Conservation (phyloP, 2,888 invertebrate genomes). For the Drosophila sordidula region DNA sequence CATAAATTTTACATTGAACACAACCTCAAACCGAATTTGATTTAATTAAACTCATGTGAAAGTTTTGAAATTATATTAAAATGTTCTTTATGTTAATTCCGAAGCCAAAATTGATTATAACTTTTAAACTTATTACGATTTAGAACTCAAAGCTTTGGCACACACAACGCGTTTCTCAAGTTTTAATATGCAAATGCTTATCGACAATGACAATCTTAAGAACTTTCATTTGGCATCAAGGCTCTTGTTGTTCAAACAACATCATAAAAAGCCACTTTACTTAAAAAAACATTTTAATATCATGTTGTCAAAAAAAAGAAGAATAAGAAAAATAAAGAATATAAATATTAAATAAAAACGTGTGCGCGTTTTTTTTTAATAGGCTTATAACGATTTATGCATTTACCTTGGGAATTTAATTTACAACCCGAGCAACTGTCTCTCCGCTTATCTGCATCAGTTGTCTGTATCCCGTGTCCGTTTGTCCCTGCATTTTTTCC, state of each 20-base stretch:
- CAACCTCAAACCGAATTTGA: neutral
- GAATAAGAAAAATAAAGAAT: slow-evolving; percentile 1
- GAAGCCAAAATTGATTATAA: slow-evolving; percentile 12
- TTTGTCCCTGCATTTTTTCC: slow-evolving; percentile 16
- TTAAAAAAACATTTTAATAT: slow-evolving; percentile 38
- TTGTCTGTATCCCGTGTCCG: slow-evolving; percentile 17
- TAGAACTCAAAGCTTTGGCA: slow-evolving; percentile 4
- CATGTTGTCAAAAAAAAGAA: slow-evolving; percentile 11
- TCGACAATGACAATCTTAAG: slow-evolving; percentile 49
- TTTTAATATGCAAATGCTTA: slow-evolving; percentile 50
- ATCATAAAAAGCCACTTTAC: slow-evolving; percentile 62
- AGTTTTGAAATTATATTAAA: neutral
- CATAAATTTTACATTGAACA: neutral
- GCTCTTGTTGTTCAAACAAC: slow-evolving; percentile 1
- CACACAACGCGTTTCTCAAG: slow-evolving; percentile 24
- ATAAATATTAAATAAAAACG: slow-evolving; percentile 5
- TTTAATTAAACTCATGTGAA: slow-evolving; percentile 11
- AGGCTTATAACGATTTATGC: slow-evolving; percentile 60
- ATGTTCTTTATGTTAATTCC: neutral
- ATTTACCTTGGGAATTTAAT: slow-evolving; percentile 71
- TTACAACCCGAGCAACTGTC: slow-evolving; percentile 45
- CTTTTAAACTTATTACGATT: slow-evolving; percentile 10
- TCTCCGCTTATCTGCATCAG: slow-evolving; percentile 26
- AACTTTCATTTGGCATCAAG: slow-evolving; percentile 41
- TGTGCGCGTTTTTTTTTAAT: slow-evolving; percentile 47